Evolutionary conservation across 1,140 invertebrate species (phyloP).

Genomic region (Conus ventricosus): DNA sequence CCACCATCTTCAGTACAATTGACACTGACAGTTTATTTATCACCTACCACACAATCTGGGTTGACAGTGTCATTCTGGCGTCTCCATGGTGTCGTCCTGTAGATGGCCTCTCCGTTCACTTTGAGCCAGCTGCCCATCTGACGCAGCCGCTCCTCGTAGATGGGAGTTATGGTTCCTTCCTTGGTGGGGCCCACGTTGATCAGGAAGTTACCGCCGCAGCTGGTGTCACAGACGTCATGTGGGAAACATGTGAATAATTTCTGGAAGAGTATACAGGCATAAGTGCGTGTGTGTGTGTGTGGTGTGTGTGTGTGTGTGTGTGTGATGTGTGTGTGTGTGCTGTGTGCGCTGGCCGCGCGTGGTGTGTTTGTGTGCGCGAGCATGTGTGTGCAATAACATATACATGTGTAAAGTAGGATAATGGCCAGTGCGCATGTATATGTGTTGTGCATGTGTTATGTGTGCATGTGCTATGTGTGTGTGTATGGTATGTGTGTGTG

Average conservation of each 20-base stretch:
- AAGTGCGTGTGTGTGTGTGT: neutral
- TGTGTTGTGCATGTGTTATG: too few species aligned
- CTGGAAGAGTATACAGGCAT: neutral
- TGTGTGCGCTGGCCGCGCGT: too few species aligned
- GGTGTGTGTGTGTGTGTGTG: neutral
- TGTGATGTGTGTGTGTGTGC: too few species aligned
- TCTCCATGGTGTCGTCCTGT: conserved; percentile 25
- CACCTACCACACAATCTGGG: conserved; percentile 30
- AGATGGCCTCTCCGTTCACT: conserved; percentile 35
- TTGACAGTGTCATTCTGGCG: conserved; percentile 32
- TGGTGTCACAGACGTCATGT: neutral
- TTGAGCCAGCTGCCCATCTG: conserved; percentile 37
- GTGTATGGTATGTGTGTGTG: too few species aligned
- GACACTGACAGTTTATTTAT: neutral
- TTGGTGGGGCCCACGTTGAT: conserved; percentile 40
- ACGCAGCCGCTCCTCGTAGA: conserved; percentile 36
- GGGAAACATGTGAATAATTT: conserved; percentile 76
- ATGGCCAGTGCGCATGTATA: too few species aligned
- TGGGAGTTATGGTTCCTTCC: conserved; percentile 28
- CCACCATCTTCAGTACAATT: too few species aligned
- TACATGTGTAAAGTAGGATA: too few species aligned
- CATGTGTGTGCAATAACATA: too few species aligned
- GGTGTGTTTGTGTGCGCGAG: too few species aligned
- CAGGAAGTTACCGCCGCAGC: conserved; percentile 32
- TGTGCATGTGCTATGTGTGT: too few species aligned